Base-by-base conservation (phyloP, 2,113 vertebrate genomes). In the Sorex araneus region DNA sequence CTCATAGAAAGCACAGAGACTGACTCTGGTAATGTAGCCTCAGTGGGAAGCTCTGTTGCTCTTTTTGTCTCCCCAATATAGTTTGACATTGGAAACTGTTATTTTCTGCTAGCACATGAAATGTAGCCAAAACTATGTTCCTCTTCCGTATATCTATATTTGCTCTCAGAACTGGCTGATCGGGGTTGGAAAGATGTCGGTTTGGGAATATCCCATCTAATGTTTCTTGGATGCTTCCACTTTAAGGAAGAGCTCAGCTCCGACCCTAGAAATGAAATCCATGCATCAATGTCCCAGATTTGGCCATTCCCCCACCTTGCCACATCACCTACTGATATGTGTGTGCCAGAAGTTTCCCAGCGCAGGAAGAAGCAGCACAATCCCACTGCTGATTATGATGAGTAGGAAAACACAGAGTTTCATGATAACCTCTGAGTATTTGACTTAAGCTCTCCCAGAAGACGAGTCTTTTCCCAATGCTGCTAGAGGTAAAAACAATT, bases 391-490 rank as follows among this genome's bases (percentile, higher is more conserved):
- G 23, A 86, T n/a, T 19, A 63, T 3, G 27, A 12, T 1, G 11
- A 91, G 66, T 0, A 87, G 45, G 19, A 80, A 64, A 66, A 23
- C 6, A 74, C 43, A 40, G 57, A 28, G 7, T 81, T 66, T 90
- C 96, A 94, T 93, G 73, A 7, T 23, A 0, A 6, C 23, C 30
- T 83, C 28, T 30, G 15, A 5, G 40, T 25, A 3, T 36, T 21
- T 74, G 36, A 47, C n/a, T 83, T 71, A 36, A 60, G 25, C 34
- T 85, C 81, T 32, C 32, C 57, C 71, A 81, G 82, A 77, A 73
- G 63, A 32, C 11, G 21, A 10, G 18, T 81, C 80, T 80, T 91
- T 69, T 47, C n/a, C 40, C 32, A 60, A 4, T 66, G 57, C 45
- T 50, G 45, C 73, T 63, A 66, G 73, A 78, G 36, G 12, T 0